Evolutionary conservation across 2,113 vertebrate species (phyloP), one percentile per base, ranked within the genome.

Genomic region (Sylvia atricapilla): DNA sequence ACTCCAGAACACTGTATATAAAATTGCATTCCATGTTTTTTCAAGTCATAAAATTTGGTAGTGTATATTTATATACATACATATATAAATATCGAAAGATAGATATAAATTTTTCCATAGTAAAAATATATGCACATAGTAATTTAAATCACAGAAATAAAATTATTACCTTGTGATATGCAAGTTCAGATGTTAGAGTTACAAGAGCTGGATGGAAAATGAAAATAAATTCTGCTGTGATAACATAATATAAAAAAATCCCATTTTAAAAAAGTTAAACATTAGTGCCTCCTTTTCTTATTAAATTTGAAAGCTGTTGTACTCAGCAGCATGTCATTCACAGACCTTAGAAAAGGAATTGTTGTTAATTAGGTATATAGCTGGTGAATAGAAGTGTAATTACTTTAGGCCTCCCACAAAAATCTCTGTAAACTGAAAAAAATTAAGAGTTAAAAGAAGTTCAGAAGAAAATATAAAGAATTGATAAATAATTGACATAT

Each of bases 401-500:
- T 76, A 46, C 56, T 94, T 90, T 62, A 87, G 80, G 31, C 52
- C 22, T 77, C 47, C 91, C 73, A 88, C 70, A 58, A 94, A 93
- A 94, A 84, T 63, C 9, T 23, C 22, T 49, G 49, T 91, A 70
- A 87, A 87, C 19, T 95, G 78, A 90, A 89, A 79, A 64, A 58
- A 90, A 77, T 6, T 73, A 67, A 66, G 84, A 59, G 31, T 87
- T 73, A 58, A 53, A 93, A 89, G 49, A 44, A 72, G 6, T 22
- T 74, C 19, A 74, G 39, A 83, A 78, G 35, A 84, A 91, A 92
- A 94, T 73, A 43, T 69, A 85, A 94, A 91, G 25, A 79, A 84
- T 21, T 91, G 75, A 93, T 74, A 95, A 93, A 93, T 85, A 86
- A 90, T 41, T 94, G 62, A 68, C 74, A 24, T 74, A 87, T 39